phyloP scores from a whole-genome alignment of 2,113 vertebrate species.

The Coreoperca whiteheadi region DNA sequence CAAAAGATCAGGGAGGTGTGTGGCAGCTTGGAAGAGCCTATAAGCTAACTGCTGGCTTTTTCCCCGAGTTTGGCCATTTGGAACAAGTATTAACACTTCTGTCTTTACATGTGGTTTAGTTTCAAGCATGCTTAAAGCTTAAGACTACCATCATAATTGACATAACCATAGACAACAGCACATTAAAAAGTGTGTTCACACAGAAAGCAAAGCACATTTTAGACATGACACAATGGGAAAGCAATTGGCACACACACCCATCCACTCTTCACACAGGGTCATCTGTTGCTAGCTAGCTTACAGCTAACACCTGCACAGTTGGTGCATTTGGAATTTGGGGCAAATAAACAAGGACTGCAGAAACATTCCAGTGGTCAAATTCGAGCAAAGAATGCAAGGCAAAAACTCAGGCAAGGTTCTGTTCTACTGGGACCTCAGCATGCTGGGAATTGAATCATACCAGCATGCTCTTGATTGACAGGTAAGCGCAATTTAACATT shows the following conservation, averaged over 20 bases:
- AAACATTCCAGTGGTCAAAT: background rate
- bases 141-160: background rate
- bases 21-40: background rate
- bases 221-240: background rate
- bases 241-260: background rate
- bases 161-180: background rate
- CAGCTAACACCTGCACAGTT: background rate
- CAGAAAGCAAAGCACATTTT: background rate
- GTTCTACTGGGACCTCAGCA: too few relatives aligned
- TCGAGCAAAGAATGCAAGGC: background rate
- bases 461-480: too few relatives aligned
- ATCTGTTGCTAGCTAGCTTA: background rate
- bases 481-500: too few relatives aligned
- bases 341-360: background rate
- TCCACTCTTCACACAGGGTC: background rate
- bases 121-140: background rate
- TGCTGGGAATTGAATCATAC: too few relatives aligned
- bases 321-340: background rate
- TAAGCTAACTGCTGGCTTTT: background rate
- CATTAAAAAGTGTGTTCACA: background rate
- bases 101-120: background rate
- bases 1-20: background rate
- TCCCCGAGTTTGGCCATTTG: background rate
- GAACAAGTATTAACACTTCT: background rate
- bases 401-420: background rate